Evolutionary conservation across 2,888 invertebrate species (phyloP).

Genomic region (Leptopilina myrica): DNA sequence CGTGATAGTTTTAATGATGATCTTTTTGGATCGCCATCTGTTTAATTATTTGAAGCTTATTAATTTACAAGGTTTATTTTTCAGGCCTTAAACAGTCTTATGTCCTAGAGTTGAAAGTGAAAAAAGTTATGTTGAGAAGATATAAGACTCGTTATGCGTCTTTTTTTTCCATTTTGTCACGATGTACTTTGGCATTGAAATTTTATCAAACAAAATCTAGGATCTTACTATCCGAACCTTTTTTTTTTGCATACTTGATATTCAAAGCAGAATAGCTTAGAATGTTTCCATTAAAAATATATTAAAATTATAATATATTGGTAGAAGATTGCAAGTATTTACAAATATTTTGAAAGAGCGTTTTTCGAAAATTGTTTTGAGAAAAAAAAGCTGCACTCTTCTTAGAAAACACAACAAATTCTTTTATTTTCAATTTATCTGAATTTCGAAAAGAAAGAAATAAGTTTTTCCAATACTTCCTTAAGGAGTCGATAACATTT

Average conservation of each 20-base stretch:
- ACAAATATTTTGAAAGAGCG: slow-evolving; percentile 37
- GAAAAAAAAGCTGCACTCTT: slow-evolving; percentile 57
- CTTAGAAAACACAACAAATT: slow-evolving; percentile 57
- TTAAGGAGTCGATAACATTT: no score
- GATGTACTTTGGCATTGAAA: slow-evolving; percentile 72
- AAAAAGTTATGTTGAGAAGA: slow-evolving; percentile 31
- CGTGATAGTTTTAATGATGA: neutral
- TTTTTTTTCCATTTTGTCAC: slow-evolving; percentile 18
- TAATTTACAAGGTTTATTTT: slow-evolving; percentile 21
- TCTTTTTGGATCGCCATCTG: neutral
- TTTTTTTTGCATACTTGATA: slow-evolving; percentile 53
- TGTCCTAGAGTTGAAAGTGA: slow-evolving; percentile 37
- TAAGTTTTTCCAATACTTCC: no score
- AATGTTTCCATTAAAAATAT: slow-evolving; percentile 68
- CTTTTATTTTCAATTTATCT: no score
- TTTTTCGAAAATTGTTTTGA: no score
- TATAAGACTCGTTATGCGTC: slow-evolving; percentile 20
- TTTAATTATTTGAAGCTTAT: slow-evolving; percentile 12
- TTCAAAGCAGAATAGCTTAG: slow-evolving; percentile 66
- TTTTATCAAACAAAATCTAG: slow-evolving; percentile 60
- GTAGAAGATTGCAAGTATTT: slow-evolving; percentile 18
- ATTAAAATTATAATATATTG: slow-evolving; percentile 61
- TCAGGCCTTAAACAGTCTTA: slow-evolving; percentile 39
- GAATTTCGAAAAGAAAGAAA: no score
- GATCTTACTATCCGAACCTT: slow-evolving; percentile 61